Evolutionary conservation across 2,113 vertebrate genomes (phyloP), one percentile per base, ranked within the genome.

Genomic region (Sinosuthora webbiana): DNA sequence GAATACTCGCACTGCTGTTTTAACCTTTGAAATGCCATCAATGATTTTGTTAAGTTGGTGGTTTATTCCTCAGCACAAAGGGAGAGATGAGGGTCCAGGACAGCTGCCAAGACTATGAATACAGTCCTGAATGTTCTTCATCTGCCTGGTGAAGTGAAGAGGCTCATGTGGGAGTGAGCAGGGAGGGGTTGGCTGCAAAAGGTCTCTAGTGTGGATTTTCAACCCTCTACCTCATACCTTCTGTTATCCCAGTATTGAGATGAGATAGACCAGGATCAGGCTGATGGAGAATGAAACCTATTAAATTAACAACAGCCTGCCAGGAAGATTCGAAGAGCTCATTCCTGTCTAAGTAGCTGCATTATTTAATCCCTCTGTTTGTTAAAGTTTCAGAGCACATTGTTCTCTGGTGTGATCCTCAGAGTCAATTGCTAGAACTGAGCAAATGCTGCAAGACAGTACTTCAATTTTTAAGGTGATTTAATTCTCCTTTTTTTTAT

Each of bases 1-100:
- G 92, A 96, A 88, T 89, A 80, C 89, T 84, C 69, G 52, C 63
- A 87, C 68, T 9, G 27, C 71, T 86, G 82, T 73, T 93, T 92
- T 97, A 93, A 83, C 87, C 87, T 95, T 87, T 94, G 73, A 97
- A 96, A 95, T 87, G 73, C 87, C 92, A 75, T 87, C 91, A 67
- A 27, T 75, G 79, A 84, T 95, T 95, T 85, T 3, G n/a, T 78
- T 85, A 84, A 62, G 45, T 16, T 56, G 71, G 35, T 60, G 68
- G 33, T 56, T 73, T 81, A 62, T 90, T 90, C 81, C 57, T 95
- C 90, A 71, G 74, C 69, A 77, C 71, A 87, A 44, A 89, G 56
- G 67, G 44, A 75, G 60, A 69, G 59, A 49, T 33, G 45, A 30
- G 84, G 57, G 33, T 59, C 45, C 64, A 69, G 70, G 35, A 84